Evolutionary conservation across 2,113 vertebrate species (phyloP).

Genomic region (Girardinichthys multiradiatus): DNA sequence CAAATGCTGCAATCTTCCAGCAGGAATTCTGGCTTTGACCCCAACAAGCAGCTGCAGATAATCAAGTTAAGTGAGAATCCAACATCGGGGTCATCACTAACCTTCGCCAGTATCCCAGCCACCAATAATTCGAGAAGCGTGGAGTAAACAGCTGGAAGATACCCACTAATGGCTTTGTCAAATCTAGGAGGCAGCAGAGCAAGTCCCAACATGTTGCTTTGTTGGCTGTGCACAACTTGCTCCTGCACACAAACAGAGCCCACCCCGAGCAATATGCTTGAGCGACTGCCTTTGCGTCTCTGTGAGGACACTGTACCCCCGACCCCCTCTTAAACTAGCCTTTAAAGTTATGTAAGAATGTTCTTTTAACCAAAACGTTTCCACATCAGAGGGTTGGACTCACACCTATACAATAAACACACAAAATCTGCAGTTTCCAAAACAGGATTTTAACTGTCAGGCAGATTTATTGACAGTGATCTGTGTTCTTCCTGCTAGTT

Average conservation of each 20-base stretch:
- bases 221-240: slow-evolving; percentile 5
- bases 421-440: slow-evolving; percentile 36
- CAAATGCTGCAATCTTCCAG: background rate
- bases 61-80: background rate
- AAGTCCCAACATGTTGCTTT: slow-evolving; percentile 47
- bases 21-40: background rate
- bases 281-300: background rate
- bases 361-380: background rate
- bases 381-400: too few species aligned
- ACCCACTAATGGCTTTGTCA: slow-evolving; percentile 18
- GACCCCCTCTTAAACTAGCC: background rate
- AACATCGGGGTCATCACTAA: background rate
- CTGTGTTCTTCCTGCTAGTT: slow-evolving; percentile 32
- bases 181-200: slow-evolving; percentile 32
- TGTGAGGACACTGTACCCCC: background rate
- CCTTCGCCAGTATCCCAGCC: background rate
- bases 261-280: slow-evolving; percentile 6
- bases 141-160: slow-evolving; percentile 37
- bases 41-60: background rate
- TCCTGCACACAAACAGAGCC: slow-evolving; percentile 12
- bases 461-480: slow-evolving; percentile 32
- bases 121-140: slow-evolving; percentile 6
- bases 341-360: background rate
- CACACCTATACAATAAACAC: slow-evolving; percentile 13
- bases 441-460: slow-evolving; percentile 64